Percentiles rank a stretch among this genome's conserved stretches.
Evolutionary conservation across 2,797 vertebrate species (phyloP).

Genomic region (Novumbra hubbsi): DNA sequence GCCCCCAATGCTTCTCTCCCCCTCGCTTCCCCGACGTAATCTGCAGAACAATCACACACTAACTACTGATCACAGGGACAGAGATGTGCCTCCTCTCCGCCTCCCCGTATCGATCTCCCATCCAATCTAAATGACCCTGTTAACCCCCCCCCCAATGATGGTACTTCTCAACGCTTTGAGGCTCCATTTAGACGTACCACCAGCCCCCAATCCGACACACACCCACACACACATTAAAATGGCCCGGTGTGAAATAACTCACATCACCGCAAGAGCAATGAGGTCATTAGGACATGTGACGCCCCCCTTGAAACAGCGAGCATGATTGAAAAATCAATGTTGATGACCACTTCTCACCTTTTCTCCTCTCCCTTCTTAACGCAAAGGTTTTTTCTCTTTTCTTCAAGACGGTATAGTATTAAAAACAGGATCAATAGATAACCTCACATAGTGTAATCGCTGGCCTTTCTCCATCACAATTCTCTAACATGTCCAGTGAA

Average conservation of each 20-base stretch:
- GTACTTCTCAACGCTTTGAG: slow-evolving; percentile 68
- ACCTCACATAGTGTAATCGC: not conserved
- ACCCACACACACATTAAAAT: slow-evolving; percentile 62
- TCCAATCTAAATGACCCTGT: slow-evolving; percentile 84
- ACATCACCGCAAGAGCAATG: slow-evolving; percentile 72
- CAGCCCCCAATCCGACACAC: slow-evolving; percentile 39
- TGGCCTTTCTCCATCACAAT: not conserved
- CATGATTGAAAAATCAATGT: slow-evolving; percentile 81
- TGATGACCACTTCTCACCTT: slow-evolving; percentile 65
- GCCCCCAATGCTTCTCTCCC: slow-evolving; percentile 22
- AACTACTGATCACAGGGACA: slow-evolving; percentile 80
- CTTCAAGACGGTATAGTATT: not conserved
- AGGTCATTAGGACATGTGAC: slow-evolving; percentile 79
- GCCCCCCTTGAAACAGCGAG: slow-evolving; percentile 74
- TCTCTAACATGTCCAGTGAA: not conserved
- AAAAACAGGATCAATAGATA: not conserved
- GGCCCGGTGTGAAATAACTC: slow-evolving; percentile 74
- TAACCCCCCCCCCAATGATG: slow-evolving; percentile 66
- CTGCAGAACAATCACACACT: slow-evolving; percentile 76
- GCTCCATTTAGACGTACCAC: slow-evolving; percentile 71
- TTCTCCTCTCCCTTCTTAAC: not conserved
- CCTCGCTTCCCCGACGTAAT: slow-evolving; percentile 59
- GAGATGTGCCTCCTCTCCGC: slow-evolving; percentile 77
- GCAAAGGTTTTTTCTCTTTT: not conserved
- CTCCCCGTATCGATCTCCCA: slow-evolving; percentile 82